Percentiles rank a stretch among this genome's conserved stretches.
These are phyloP conservation scores for Tetanocera ferruginea DNA, from an alignment of 2,888 invertebrate species.

Conservation along the genomic window DNA sequence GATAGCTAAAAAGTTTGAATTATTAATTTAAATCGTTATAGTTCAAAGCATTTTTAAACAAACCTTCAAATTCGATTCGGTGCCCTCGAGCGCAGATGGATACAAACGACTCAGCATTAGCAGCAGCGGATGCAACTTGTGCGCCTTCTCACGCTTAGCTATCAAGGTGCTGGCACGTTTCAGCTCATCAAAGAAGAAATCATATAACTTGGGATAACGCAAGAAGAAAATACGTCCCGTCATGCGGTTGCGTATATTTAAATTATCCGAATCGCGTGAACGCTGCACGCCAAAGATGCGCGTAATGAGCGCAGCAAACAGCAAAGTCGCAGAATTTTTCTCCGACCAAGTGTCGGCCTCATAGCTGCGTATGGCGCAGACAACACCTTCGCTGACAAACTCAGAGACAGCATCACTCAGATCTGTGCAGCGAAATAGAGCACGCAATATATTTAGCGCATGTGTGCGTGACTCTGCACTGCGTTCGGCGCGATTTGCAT, in stretches of 20 bases:
- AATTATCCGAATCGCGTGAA: slow-evolving; percentile 73
- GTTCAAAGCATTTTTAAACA: slow-evolving; percentile 2
- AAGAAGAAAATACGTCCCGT: slow-evolving; percentile 86
- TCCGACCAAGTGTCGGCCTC: slow-evolving; percentile 83
- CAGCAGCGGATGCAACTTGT: slow-evolving; percentile 81
- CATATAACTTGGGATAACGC: slow-evolving; percentile 73
- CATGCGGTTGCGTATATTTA: slow-evolving; percentile 78
- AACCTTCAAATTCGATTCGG: slow-evolving; percentile 78
- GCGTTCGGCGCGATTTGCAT: slow-evolving; percentile 39
- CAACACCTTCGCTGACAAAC: slow-evolving; percentile 79
- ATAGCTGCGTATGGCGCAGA: slow-evolving; percentile 81
- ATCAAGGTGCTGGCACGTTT: slow-evolving; percentile 58
- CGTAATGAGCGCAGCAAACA: slow-evolving; percentile 86
- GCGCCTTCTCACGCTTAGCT: slow-evolving; percentile 63
- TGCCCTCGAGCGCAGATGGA: slow-evolving; percentile 80
- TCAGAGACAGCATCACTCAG: slow-evolving; percentile 80
- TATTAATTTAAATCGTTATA: neutral
- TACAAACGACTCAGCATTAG: slow-evolving; percentile 83
- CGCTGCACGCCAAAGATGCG: slow-evolving; percentile 89
- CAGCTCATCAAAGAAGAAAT: slow-evolving; percentile 72
- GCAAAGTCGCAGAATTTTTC: slow-evolving; percentile 87
- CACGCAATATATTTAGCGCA: slow-evolving; percentile 87
- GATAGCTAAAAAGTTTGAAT: slow-evolving; percentile 71
- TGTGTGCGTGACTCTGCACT: slow-evolving; percentile 77
- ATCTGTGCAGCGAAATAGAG: slow-evolving; percentile 82